A percentile compares a stretch with the other conserved stretches of the same genome.
Conservation (phyloP, 2,797 vertebrate genomes). For the Fundulus diaphanus region DNA sequence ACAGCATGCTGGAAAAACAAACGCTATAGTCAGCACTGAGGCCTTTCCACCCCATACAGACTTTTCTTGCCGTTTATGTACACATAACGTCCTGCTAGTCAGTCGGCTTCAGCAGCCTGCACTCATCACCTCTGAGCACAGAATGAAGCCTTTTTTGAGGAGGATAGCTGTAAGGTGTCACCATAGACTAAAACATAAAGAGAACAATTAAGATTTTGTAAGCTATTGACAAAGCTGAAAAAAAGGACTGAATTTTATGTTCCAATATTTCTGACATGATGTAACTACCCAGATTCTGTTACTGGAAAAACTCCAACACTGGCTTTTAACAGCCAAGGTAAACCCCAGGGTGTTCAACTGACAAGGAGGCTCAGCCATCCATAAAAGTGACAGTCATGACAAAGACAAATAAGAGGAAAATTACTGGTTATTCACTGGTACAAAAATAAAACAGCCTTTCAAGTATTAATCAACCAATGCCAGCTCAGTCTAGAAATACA, state of each 20-base stretch:
- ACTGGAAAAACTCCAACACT: slow-evolving; percentile 51
- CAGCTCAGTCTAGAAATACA: slow-evolving; percentile 50
- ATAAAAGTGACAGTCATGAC: slow-evolving; percentile 58
- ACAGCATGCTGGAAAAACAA: slow-evolving; percentile 80
- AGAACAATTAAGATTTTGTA: slow-evolving; percentile 8
- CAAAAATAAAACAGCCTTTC: slow-evolving; percentile 49
- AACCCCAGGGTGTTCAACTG: slow-evolving; percentile 55
- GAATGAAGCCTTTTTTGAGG: slow-evolving; percentile 43
- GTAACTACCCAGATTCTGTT: slow-evolving; percentile 26
- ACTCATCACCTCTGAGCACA: slow-evolving; percentile 42
- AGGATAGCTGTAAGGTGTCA: slow-evolving; percentile 42
- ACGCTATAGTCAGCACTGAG: slow-evolving; percentile 54
- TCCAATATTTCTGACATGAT: slow-evolving; percentile 49
- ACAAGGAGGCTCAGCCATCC: slow-evolving; percentile 49
- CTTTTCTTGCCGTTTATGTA: slow-evolving; percentile 63
- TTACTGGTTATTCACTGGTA: slow-evolving; percentile 59
- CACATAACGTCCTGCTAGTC: slow-evolving; percentile 47
- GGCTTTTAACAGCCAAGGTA: slow-evolving; percentile 33
- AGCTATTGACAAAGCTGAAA: slow-evolving; percentile 28
- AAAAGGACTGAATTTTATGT: slow-evolving; percentile 7
- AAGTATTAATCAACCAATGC: slow-evolving; percentile 50
- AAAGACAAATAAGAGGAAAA: slow-evolving; percentile 59
- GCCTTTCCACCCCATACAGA: slow-evolving; percentile 34
- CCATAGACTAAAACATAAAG: not conserved
- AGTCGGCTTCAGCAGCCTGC: slow-evolving; percentile 47